Evolutionary conservation across 2,113 vertebrate genomes (phyloP).

Genomic region (Gadus macrocephalus): DNA sequence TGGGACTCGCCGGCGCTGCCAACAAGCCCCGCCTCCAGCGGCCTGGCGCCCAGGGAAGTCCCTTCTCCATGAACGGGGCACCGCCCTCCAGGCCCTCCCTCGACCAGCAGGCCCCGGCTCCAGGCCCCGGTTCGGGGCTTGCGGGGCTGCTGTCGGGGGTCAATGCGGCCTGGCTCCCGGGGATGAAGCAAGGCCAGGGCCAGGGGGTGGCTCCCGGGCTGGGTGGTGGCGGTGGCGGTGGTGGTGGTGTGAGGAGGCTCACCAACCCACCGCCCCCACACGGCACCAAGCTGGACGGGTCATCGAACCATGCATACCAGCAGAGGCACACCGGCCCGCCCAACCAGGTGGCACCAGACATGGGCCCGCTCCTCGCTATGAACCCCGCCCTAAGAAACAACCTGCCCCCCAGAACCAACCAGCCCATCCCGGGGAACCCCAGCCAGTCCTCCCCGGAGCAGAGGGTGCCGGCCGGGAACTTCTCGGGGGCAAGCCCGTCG

Average conservation of each 20-base stretch:
- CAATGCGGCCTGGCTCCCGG: slow-evolving; percentile 77
- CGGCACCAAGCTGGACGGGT: slow-evolving; percentile 67
- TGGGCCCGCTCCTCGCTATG: slow-evolving; percentile 75
- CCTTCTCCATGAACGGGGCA: slow-evolving; percentile 70
- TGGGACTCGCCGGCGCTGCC: slow-evolving; percentile 66
- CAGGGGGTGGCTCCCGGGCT: slow-evolving; percentile 77
- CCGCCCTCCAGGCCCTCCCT: slow-evolving; percentile 73
- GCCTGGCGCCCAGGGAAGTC: slow-evolving; percentile 50
- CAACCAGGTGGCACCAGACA: slow-evolving; percentile 76
- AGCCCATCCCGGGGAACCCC: slow-evolving; percentile 75
- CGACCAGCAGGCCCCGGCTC: slow-evolving; percentile 46
- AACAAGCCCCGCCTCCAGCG: slow-evolving; percentile 75
- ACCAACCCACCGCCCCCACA: slow-evolving; percentile 69
- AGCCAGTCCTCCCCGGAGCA: slow-evolving; percentile 77
- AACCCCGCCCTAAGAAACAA: slow-evolving; percentile 73
- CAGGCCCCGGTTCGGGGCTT: slow-evolving; percentile 64
- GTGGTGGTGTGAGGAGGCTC: slow-evolving; percentile 58
- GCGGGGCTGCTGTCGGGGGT: slow-evolving; percentile 73
- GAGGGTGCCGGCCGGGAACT: slow-evolving; percentile 71
- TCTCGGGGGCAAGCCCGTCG: slow-evolving; percentile 72
- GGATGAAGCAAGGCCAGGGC: slow-evolving; percentile 50
- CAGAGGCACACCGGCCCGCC: slow-evolving; percentile 77
- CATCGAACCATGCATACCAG: slow-evolving; percentile 71
- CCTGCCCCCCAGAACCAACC: slow-evolving; percentile 72
- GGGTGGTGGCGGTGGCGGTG: slow-evolving; percentile 31